Evolutionary conservation across 1,140 invertebrate species (phyloP).

Genomic region (Oncopeltus fasciatus): DNA sequence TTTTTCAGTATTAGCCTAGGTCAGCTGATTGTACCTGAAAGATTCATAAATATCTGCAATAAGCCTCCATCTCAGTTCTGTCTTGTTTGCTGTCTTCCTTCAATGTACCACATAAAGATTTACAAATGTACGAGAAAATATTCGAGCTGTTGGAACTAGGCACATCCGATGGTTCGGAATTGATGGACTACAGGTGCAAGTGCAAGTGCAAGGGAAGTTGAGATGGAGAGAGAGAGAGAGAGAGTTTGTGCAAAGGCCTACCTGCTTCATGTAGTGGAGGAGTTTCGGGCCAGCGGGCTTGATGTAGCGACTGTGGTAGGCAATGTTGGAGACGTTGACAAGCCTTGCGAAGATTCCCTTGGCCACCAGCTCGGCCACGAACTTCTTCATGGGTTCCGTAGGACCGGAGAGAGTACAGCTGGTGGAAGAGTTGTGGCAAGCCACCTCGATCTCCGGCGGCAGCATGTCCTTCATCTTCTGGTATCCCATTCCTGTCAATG

Average conservation of each 20-base stretch:
- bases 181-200: no score
- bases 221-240: no score
- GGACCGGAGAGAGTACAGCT: constrained; percentile 58
- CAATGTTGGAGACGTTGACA: constrained; percentile 51
- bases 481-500: constrained; percentile 32
- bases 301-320: constrained; percentile 69
- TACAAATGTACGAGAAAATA: not conserved
- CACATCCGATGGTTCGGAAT: not conserved
- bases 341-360: constrained; percentile 63
- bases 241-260: constrained; percentile 26
- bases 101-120: not conserved
- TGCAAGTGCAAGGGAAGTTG: no score
- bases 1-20: not conserved
- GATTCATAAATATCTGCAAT: not conserved
- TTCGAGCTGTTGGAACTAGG: not conserved
- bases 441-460: constrained; percentile 46
- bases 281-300: constrained; percentile 46
- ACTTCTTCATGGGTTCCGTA: constrained; percentile 33
- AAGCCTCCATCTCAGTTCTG: not conserved
- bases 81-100: not conserved
- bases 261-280: constrained; percentile 51
- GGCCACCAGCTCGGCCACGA: constrained; percentile 34
- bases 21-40: not conserved
- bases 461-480: constrained; percentile 39
- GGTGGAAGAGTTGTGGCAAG: constrained; percentile 54